Conservation (phyloP, 2,797 vertebrate species). For the Steatocranus sp. region DNA sequence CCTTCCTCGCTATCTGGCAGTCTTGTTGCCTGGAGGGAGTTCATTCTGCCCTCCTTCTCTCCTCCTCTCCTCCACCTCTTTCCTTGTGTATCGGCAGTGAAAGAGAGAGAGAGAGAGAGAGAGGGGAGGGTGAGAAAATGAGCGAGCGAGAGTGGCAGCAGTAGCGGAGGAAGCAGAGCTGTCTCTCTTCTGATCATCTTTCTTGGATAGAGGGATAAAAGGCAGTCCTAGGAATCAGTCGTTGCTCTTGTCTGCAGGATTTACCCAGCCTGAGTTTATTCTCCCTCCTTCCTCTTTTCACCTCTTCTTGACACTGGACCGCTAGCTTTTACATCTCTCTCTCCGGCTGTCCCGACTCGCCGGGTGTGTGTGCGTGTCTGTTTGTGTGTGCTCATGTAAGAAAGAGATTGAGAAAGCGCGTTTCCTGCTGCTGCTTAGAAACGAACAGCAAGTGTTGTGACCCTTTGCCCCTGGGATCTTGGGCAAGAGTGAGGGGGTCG, state of each 20-base stretch:
- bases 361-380: slow-evolving; percentile 24
- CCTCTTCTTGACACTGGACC: slow-evolving; percentile 53
- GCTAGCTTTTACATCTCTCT: slow-evolving; percentile 44
- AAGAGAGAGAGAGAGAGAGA: slow-evolving; percentile 49
- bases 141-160: slow-evolving; percentile 43
- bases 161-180: slow-evolving; percentile 57
- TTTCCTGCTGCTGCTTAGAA: slow-evolving; percentile 46
- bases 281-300: slow-evolving; percentile 35
- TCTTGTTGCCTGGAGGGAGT: slow-evolving; percentile 75
- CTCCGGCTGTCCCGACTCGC: slow-evolving; percentile 45
- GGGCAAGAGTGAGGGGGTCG: slow-evolving; percentile 48
- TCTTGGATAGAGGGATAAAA: slow-evolving; percentile 73
- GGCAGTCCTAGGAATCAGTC: slow-evolving; percentile 56
- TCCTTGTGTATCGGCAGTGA: slow-evolving; percentile 67
- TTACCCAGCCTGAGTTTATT: slow-evolving; percentile 60
- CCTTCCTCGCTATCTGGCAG: slow-evolving; percentile 60
- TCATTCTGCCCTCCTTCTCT: slow-evolving; percentile 66
- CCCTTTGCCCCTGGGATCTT: slow-evolving; percentile 60
- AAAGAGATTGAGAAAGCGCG: slow-evolving; percentile 28
- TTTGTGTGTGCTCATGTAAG: not conserved
- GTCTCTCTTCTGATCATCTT: slow-evolving; percentile 71
- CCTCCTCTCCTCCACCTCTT: slow-evolving; percentile 68
- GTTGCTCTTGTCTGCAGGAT: slow-evolving; percentile 71
- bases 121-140: slow-evolving; percentile 23
- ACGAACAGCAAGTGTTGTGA: slow-evolving; percentile 61